Evolutionary conservation across 2,113 vertebrate species (phyloP), one percentile per base, ranked within the genome.

Genomic region (Pollimyrus isidori): DNA sequence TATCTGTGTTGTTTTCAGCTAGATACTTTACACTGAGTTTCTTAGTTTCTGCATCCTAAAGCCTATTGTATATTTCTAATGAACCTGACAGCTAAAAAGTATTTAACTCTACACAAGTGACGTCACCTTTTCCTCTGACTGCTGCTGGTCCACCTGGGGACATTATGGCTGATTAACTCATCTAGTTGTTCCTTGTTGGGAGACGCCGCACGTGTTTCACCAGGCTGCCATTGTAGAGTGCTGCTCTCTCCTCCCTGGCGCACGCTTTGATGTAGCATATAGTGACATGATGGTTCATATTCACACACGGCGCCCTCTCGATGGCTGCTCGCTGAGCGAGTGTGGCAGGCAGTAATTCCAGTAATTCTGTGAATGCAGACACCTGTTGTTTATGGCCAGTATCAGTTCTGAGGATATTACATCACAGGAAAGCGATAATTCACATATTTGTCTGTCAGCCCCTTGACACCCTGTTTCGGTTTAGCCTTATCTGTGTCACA

Each of bases 331-430:
- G n/a, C 21, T 45, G 21, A 23, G 39, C 6, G 19, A 84, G 21
- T n/a, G 45, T n/a, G 82, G 82, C 45, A 84, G 39, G 21, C 65
- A 39, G 11, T 23, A 48, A 89, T 88, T 65, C 69, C 87, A 88
- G 42, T 30, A 49, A 53, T 90, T 84, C 76, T 90, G 53, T 88
- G 89, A 90, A 90, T 90, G 56, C 62, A 42, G 19, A 21, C 58
- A 11, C 45, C 82, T 84, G 42, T 15, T 46, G 26, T 76, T 73
- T 88, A 52, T 45, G 35, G 11, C 49, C 23, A 39, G 21, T 35
- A 69, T 84, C 82, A 17, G 26, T 83, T 30, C 39, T 3, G 45
- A 5, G 56, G 4, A 89, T n/a, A 26, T 48, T 89, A 39, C 45
- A 11, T 84, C 82, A 84, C 42, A 46, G 82, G 82, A 84, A 84